Evolutionary conservation across 2,797 vertebrate species (phyloP).

Genomic region (Sebastes steindachneri): DNA sequence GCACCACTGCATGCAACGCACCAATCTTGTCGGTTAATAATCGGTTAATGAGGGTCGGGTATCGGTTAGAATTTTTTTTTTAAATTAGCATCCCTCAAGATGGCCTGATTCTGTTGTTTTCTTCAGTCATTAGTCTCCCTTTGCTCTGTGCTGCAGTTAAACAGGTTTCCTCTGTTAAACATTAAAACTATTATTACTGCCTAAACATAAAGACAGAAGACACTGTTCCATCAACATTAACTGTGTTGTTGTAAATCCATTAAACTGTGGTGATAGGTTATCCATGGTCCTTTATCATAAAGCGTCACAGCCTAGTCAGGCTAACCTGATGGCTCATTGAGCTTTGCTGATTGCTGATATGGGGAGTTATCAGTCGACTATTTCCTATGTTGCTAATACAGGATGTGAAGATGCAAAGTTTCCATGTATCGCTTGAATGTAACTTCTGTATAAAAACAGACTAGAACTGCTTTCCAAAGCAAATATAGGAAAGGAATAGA

Average conservation of each 20-base stretch:
- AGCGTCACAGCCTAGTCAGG: no score
- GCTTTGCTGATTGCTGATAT: not conserved
- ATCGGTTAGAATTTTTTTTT: fast-evolving
- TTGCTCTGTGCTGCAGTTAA: not conserved
- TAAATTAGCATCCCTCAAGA: not conserved
- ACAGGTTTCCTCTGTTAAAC: not conserved
- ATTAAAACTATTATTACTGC: not conserved
- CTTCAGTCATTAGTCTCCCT: not conserved
- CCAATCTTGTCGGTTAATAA: no score
- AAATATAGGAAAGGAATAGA: not conserved
- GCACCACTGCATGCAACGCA: no score
- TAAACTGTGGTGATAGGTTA: not conserved
- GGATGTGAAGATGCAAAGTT: not conserved
- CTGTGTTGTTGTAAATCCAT: not conserved
- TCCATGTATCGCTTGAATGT: not conserved
- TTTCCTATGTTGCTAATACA: not conserved
- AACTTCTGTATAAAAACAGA: not conserved
- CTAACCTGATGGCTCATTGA: not conserved
- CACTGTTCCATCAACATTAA: not conserved
- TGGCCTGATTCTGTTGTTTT: not conserved
- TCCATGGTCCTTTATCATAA: not conserved
- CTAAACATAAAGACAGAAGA: not conserved
- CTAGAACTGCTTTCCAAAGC: not conserved
- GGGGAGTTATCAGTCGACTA: not conserved
- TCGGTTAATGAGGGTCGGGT: no score